Evolutionary conservation across 2,888 invertebrate species (phyloP).

Genomic region (Cynaeus angustus): DNA sequence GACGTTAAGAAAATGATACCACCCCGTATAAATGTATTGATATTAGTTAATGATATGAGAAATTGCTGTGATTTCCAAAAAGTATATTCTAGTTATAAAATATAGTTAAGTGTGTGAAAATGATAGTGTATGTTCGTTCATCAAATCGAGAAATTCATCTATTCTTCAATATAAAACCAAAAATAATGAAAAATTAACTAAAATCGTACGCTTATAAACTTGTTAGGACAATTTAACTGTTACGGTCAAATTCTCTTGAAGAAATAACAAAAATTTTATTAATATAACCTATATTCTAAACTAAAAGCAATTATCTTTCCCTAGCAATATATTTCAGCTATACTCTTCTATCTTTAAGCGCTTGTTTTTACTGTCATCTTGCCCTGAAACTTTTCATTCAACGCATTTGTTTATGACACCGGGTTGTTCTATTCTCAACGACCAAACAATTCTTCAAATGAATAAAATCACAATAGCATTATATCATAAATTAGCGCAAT

Average conservation of each 20-base stretch:
- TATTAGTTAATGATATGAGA: constrained; percentile 46
- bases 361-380: constrained; percentile 13
- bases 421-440: neutral
- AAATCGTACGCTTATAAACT: constrained; percentile 51
- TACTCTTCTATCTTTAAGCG: constrained; percentile 34
- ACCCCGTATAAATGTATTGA: constrained; percentile 42
- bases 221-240: constrained; percentile 36
- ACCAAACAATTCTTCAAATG: neutral
- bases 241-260: constrained; percentile 36
- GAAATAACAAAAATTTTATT: constrained; percentile 32
- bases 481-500: neutral
- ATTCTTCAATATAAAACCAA: constrained; percentile 50
- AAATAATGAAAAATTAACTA: constrained; percentile 38
- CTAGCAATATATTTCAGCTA: constrained; percentile 65
- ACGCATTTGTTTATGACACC: neutral
- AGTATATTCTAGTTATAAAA: constrained; percentile 38
- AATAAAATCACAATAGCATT: constrained; percentile 6
- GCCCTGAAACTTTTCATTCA: neutral
- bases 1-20: constrained; percentile 32
- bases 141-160: constrained; percentile 50
- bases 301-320: constrained; percentile 70
- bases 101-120: constrained; percentile 44
- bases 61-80: constrained; percentile 52
- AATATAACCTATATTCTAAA: constrained; percentile 69
- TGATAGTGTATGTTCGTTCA: constrained; percentile 36